Base-by-base conservation (phyloP, 2,797 vertebrate genomes). In the Characodon lateralis region DNA sequence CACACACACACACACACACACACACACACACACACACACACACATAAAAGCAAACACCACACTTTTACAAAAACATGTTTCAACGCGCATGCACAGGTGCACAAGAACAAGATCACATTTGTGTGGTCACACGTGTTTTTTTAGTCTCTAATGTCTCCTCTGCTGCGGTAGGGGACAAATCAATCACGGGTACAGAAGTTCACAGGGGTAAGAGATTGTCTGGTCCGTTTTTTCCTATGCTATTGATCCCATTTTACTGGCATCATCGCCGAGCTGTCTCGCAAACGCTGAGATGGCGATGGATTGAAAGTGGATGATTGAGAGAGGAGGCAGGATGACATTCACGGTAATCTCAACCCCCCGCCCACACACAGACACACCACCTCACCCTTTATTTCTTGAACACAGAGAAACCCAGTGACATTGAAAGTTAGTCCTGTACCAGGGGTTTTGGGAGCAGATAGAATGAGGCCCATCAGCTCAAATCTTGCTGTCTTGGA, bases 201-300 rank as follows among this genome's bases (percentile, higher is more conserved):
- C 93, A 94, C 93, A 88, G 93, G 93, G 93, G 92, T 93, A 93
- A 94, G 91, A 94, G 92, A 94, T 94, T 94, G 93, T 94, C 94
- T 94, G 91, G 88, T 94, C 88, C 85, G 87, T 93, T 92, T 92
- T 92, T 92, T 91, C 91, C 91, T 87, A 87, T 88, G 92, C 93
- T 94, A 95, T 94, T 95, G 94, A 94, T 95, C 92, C 92, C 90
- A 92, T 95, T 95, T 94, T 94, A 95, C 93, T 88, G 91, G 93
- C 92, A 95, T 95, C 93, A 93, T 93, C 89, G 90, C 93, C 91
- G 87, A 93, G 88, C 90, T 93, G 93, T 94, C 94, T 93, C 87
- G 59, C 91, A 91, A 91, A 91, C 87, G 86, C 88, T 56, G 83
- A 80, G 89, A 93, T 74, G 72, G 88, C 88, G 83, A 94, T 93